Percentiles rank a stretch among this genome's conserved stretches.
These are phyloP conservation scores for Tupiocoris notatus DNA, from an alignment of 2,888 invertebrate species.

Conservation along the genomic window DNA sequence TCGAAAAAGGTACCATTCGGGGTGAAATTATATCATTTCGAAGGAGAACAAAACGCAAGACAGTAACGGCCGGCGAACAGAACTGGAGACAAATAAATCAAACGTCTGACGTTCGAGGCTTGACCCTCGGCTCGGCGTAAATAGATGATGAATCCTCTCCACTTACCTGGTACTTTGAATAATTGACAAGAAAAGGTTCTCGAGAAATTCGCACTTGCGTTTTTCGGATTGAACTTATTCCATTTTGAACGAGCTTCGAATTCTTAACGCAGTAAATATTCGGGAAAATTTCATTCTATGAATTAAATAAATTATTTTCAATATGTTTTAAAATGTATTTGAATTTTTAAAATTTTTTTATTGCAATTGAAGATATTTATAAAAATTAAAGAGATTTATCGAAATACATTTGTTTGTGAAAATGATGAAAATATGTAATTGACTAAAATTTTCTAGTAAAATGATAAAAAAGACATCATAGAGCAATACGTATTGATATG, in stretches of 20 bases:
- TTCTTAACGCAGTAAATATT: not conserved
- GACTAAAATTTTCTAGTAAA: no score
- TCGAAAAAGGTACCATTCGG: slow-evolving; percentile 13
- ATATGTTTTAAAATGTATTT: no score
- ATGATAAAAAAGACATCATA: no score
- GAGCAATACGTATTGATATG: no score
- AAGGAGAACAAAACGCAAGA: not conserved
- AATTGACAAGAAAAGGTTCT: not conserved
- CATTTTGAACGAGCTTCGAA: no score
- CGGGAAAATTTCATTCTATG: not conserved
- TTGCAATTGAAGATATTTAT: no score
- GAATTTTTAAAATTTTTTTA: no score
- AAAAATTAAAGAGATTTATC: no score
- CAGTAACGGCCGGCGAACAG: not conserved
- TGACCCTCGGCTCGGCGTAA: not conserved
- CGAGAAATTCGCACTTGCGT: not conserved
- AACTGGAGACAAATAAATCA: slow-evolving; percentile 32
- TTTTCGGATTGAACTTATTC: not conserved
- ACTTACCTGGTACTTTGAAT: not conserved
- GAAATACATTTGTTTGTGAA: no score
- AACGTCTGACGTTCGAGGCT: slow-evolving; percentile 9
- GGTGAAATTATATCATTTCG: slow-evolving; percentile 33
- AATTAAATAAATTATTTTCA: no score
- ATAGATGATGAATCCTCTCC: not conserved
- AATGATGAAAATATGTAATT: no score